Evolutionary conservation across 2,797 vertebrate species (phyloP), one percentile per base, ranked within the genome.

Genomic region (Sitta carolinensis): DNA sequence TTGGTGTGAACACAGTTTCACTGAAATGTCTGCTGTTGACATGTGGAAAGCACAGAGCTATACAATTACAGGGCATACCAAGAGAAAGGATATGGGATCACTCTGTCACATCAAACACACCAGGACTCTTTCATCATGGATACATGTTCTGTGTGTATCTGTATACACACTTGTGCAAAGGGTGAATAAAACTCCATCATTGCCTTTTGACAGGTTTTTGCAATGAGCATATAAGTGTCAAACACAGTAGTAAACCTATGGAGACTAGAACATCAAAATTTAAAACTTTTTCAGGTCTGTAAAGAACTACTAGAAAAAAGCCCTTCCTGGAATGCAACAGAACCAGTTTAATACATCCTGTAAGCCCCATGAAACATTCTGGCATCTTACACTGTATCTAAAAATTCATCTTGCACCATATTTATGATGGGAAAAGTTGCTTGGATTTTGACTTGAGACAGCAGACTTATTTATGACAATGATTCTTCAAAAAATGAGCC

Each of bases 271-370:
- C 13, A 86, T 27, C 13, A 29, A 16, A 52, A 64, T 57, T 84
- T 47, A 48, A 55, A 66, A 34, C 6, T 26, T 83, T 29, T 72
- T 54, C 9, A 48, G 13, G 5, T 57, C 21, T 75, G 27, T 61
- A 61, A 63, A 61, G 26, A 80, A 11, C 36, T 63, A 21, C 13
- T 26, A 74, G 36, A 8, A 50, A 51, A 62, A 63, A 62, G 4
- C 0, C 2, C 7, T 14, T 6, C 15, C 15, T 64, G 5, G 18
- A 40, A 5, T 38, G 13, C 30, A 51, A 16, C 7, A 40, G 27
- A 89, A 59, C 2, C 3, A n/a, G 9, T 32, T 68, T 72, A 50
- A 48, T 50, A 26, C 4, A 45, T 26, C 4, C 12, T 81, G 14
- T 34, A 57, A 55, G 50, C 5, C 5, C 25, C 9, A 27, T 38